Conservation (phyloP, 2,113 vertebrate genomes). For the Rhineura floridana region DNA sequence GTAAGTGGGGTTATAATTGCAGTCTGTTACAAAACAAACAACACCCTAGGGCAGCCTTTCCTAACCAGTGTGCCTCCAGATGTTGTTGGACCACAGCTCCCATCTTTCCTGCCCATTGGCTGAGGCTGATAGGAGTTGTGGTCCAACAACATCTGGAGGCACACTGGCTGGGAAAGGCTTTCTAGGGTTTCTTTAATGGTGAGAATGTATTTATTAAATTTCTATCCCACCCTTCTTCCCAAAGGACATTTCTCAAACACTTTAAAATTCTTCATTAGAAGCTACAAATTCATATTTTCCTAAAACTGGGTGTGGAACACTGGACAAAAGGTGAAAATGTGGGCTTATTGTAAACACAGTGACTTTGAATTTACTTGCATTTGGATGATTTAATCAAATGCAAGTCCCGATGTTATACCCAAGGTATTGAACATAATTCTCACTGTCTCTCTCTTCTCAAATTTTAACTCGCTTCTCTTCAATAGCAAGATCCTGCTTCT, state of each 20-base stretch:
- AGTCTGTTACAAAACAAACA: not conserved
- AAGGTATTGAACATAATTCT: not conserved
- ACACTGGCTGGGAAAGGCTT: no score
- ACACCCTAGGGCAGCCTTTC: no score
- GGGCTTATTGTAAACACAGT: not conserved
- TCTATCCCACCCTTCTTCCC: no score
- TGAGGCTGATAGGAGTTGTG: no score
- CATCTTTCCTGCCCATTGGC: no score
- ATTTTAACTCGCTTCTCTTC: no score
- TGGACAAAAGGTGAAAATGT: not conserved
- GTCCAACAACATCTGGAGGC: no score
- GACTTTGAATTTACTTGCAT: not conserved
- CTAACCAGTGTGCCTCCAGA: no score
- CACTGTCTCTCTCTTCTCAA: not conserved
- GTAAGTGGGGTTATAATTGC: no score
- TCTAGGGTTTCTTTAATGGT: not conserved
- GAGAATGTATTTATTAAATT: not conserved
- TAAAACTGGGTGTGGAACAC: not conserved
- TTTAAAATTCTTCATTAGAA: not conserved
- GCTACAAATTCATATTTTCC: not conserved
- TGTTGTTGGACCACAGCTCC: no score
- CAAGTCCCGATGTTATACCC: not conserved
- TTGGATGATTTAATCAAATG: not conserved
- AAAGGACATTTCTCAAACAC: not conserved
- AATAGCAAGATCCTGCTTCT: no score